Evolutionary conservation across 1,140 invertebrate species (phyloP).

Genomic region (Polypedilum vanderplanki): DNA sequence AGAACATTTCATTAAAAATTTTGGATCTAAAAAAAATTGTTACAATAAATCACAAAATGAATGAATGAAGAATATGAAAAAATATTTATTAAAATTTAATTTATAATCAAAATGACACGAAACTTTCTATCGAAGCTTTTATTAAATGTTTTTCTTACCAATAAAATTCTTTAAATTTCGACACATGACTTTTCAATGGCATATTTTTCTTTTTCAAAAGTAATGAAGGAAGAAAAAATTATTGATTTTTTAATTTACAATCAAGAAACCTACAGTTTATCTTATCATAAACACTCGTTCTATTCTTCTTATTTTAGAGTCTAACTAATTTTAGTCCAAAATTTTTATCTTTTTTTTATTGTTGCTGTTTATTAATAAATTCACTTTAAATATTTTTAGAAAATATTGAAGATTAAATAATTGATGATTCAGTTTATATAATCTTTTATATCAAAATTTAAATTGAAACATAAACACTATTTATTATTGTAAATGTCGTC

Average conservation of each 20-base stretch:
- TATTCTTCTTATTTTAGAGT: neutral
- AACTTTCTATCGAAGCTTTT: too few species aligned
- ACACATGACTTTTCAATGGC: conserved; percentile 22
- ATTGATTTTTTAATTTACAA: neutral
- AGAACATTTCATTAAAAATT: neutral
- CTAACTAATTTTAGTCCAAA: too few species aligned
- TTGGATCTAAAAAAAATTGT: neutral
- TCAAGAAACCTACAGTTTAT: neutral
- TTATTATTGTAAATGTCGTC: too few species aligned
- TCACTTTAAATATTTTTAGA: too few species aligned
- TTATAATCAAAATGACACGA: too few species aligned
- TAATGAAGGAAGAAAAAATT: neutral
- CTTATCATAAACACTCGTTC: neutral
- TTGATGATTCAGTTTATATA: too few species aligned
- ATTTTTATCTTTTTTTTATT: too few species aligned
- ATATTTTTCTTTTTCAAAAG: conserved; percentile 22
- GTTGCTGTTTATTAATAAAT: too few species aligned
- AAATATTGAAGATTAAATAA: too few species aligned
- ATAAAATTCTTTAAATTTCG: conserved; percentile 28
- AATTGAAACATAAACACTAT: too few species aligned
- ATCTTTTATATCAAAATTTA: too few species aligned
- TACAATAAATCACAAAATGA: conserved; percentile 12
- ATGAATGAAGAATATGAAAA: neutral
- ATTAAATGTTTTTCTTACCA: conserved; percentile 22
- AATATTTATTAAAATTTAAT: neutral